These are phyloP conservation scores for Ptilodon capucinus DNA, from an alignment of 2,888 invertebrate genomes.

Conservation along the genomic window DNA sequence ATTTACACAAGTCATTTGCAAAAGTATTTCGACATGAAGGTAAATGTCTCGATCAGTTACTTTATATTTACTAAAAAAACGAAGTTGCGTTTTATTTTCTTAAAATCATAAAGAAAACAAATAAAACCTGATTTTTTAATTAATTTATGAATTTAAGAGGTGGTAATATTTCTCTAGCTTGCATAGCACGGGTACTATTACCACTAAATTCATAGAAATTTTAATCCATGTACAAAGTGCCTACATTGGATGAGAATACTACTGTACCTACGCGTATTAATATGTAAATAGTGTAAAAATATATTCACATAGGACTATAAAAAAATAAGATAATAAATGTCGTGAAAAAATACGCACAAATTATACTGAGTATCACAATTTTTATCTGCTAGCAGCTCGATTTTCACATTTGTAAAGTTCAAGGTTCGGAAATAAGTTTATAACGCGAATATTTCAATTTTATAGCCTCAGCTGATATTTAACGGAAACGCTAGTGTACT, in stretches of 20 bases:
- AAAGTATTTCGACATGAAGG: constrained; percentile 28
- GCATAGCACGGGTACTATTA: no score
- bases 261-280: no score
- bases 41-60: background rate
- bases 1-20: constrained; percentile 49
- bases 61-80: no score
- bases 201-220: no score
- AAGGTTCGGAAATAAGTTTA: constrained; percentile 24
- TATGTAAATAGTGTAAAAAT: no score
- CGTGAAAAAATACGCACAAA: constrained; percentile 6
- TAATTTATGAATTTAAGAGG: no score
- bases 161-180: no score
- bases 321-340: background rate
- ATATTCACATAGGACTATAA: background rate
- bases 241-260: no score
- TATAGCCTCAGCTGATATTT: constrained; percentile 10
- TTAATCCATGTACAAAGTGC: no score
- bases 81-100: no score
- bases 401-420: constrained; percentile 27
- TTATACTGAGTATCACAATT: background rate
- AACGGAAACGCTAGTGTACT: background rate
- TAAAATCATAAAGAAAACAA: no score
- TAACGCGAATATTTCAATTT: constrained; percentile 16
- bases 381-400: constrained; percentile 1
- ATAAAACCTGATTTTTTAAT: no score